A percentile compares a stretch with the other conserved stretches of the same genome.
Evolutionary conservation across 2,113 vertebrate species (phyloP).

Genomic region (Bettongia penicillata): DNA sequence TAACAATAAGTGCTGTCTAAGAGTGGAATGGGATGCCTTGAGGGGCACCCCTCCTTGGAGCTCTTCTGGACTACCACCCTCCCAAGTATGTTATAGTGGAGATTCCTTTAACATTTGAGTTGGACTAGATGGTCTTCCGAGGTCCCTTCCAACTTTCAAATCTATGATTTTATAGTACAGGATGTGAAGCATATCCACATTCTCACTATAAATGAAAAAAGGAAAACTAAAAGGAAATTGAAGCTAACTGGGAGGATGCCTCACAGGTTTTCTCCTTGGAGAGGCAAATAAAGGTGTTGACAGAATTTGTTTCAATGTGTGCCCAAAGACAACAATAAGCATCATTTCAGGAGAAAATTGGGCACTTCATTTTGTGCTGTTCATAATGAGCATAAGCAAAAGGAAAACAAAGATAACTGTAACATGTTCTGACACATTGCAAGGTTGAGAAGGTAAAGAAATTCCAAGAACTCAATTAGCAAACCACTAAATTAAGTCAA

Average conservation of each 20-base stretch:
- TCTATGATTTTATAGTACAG: neutral
- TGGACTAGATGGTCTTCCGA: neutral
- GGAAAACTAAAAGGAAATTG: neutral
- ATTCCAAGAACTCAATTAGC: neutral
- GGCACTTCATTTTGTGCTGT: neutral
- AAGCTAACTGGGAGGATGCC: neutral
- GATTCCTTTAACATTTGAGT: neutral
- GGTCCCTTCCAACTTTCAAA: neutral
- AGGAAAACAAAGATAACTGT: neutral
- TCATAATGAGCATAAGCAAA: neutral
- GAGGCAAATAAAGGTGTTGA: neutral
- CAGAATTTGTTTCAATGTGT: neutral
- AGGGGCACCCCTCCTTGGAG: neutral
- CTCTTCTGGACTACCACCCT: too few species aligned
- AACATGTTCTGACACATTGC: neutral
- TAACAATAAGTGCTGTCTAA: neutral
- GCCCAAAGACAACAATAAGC: neutral
- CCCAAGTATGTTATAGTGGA: neutral
- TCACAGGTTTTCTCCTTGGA: neutral
- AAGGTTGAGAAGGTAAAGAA: neutral
- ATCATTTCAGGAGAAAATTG: neutral
- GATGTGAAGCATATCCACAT: neutral
- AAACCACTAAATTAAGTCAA: neutral
- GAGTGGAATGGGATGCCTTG: neutral
- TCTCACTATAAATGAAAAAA: neutral